phyloP scores from a whole-genome alignment of 2,888 invertebrate genomes.

The Andrena marginata region DNA sequence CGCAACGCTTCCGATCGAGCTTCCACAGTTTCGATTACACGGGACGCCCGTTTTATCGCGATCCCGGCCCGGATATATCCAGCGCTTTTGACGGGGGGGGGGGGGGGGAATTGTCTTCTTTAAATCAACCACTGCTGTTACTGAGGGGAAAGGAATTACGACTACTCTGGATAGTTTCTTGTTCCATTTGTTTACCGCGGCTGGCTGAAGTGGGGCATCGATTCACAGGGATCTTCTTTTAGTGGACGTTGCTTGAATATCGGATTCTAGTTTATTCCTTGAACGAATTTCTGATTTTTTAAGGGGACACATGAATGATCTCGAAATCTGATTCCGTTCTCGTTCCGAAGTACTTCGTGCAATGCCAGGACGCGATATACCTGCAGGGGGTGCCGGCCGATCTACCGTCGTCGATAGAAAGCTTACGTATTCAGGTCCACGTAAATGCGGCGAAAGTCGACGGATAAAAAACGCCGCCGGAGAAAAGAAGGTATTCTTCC shows the following conservation, averaged over 20 bases:
- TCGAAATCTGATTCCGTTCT: neutral
- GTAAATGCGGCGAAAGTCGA: conserved; percentile 34
- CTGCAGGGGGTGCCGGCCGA: neutral
- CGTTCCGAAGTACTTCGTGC: neutral
- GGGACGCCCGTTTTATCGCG: conserved; percentile 9
- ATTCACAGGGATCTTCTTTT: no score
- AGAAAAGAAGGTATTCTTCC: conserved; percentile 17
- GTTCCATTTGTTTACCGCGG: no score
- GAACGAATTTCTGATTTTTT: no score
- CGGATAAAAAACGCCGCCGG: conserved; percentile 19
- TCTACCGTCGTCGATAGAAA: conserved; percentile 1
- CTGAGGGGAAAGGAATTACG: neutral
- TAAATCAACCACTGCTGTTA: neutral
- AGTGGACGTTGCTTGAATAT: no score
- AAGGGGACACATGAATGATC: no score
- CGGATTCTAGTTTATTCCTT: no score
- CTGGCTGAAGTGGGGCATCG: no score
- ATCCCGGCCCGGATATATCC: conserved; percentile 3
- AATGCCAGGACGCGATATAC: neutral
- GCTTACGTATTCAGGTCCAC: conserved; percentile 35
- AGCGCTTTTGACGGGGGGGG: neutral
- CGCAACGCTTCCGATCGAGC: conserved; percentile 28
- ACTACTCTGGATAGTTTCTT: no score
- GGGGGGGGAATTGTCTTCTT: neutral
- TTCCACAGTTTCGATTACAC: neutral